Base-by-base conservation (phyloP, 2,888 invertebrate genomes). In the Nephrotoma flavescens region DNA sequence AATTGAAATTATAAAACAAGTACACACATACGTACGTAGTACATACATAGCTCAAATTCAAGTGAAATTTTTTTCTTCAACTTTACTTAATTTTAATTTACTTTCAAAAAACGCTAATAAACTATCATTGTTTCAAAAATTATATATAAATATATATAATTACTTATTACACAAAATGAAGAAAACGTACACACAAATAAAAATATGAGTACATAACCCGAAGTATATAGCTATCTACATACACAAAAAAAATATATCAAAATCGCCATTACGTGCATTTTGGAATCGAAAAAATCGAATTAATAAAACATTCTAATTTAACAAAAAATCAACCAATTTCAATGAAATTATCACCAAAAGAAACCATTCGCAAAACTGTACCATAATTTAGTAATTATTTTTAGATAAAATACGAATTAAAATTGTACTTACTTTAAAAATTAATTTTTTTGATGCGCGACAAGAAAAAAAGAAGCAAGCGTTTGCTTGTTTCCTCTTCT, bases 371-470 rank as follows among this genome's bases (percentile, higher is more conserved):
- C 5, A 71, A 71, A 31, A 71, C 71, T 71, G 31, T 31, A 31
- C 71, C 19, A 11, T 4, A 84, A n/a, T 84, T 41, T 42, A 84
- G 42, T 12, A 84, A n/a, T 84, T 7, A 42, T 84, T 42, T 84
- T 42, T 42, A 42, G n/a, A 12, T 42, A 42, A 84, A 42, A 84
- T 84, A 84, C 7, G 15, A 41, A 15, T 42, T 84, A 42, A 84
- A 84, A 84, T 84, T 84, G n/a, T 42, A 84, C 84, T 84, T 84
- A 84, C 84, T 42, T 41, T 84, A 19, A 84, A 84, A 71, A 71
- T 15, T 57, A 86, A 86, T 88, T 88, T 88, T 88, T 88, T 88
- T 88, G 88, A 86, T 88, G 89, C 85, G 84, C 86, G 87, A 89
- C 88, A 87, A 87, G 89, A 85, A 44, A 85, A n/a, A 85, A 85